Conservation (phyloP, 1,140 invertebrate species). For the Drosophila tropicalis region DNA sequence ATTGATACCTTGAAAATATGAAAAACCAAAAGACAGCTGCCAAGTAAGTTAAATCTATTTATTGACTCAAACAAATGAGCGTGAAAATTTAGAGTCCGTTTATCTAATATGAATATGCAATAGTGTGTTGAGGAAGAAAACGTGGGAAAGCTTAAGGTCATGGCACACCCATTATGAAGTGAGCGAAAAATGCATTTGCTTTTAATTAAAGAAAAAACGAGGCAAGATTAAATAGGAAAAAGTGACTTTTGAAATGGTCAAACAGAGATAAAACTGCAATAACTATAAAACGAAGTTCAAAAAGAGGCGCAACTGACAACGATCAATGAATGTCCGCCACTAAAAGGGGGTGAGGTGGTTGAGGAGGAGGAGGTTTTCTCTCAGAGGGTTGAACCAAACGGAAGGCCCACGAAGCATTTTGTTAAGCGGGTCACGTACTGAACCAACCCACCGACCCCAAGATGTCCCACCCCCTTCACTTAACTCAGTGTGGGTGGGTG, state of each 20-base stretch:
- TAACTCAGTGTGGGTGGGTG: neutral
- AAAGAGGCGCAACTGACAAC: slow-evolving; percentile 43
- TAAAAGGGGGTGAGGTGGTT: neutral
- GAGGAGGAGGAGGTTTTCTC: neutral
- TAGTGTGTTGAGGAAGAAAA: neutral
- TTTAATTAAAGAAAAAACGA: slow-evolving; percentile 66
- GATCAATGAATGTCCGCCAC: neutral
- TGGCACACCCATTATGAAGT: slow-evolving; percentile 45
- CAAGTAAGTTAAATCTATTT: slow-evolving; percentile 27
- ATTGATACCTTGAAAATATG: slow-evolving; percentile 43
- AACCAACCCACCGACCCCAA: slow-evolving; percentile 17
- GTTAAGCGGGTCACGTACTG: slow-evolving; percentile 74
- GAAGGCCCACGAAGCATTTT: slow-evolving; percentile 68
- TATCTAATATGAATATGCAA: neutral
- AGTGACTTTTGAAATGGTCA: slow-evolving; percentile 73
- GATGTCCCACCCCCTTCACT: neutral
- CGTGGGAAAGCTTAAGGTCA: slow-evolving; percentile 53
- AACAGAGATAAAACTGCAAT: slow-evolving; percentile 73
- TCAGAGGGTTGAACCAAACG: slow-evolving; percentile 4
- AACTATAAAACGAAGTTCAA: slow-evolving; percentile 68
- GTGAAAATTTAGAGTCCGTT: slow-evolving; percentile 39
- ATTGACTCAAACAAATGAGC: slow-evolving; percentile 48
- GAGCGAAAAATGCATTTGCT: slow-evolving; percentile 60
- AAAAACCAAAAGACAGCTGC: slow-evolving; percentile 38
- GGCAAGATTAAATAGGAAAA: slow-evolving; percentile 32